A percentile compares a stretch with the other conserved stretches of the same genome.
These are phyloP conservation scores for Agrypnus murinus DNA, from an alignment of 2,888 invertebrate species.

Conservation along the genomic window DNA sequence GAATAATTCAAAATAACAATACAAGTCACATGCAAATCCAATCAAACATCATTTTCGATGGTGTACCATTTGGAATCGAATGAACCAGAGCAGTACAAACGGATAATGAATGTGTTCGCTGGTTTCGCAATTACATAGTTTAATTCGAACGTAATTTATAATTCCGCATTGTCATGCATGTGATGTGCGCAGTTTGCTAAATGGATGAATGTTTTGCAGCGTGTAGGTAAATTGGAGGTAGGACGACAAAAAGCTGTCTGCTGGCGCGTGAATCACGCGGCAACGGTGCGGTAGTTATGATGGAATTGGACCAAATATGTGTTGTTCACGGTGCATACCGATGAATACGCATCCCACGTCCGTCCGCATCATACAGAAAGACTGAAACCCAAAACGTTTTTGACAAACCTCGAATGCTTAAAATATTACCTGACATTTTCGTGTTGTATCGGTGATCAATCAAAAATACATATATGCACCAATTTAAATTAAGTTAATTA, in stretches of 20 bases:
- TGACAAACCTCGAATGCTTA: not conserved
- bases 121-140: slow-evolving; percentile 73
- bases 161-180: slow-evolving; percentile 72
- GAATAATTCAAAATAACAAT: slow-evolving; percentile 59
- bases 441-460: too few species aligned
- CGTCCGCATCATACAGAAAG: not conserved
- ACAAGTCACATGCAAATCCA: slow-evolving; percentile 65
- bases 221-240: slow-evolving; percentile 58
- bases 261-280: slow-evolving; percentile 54
- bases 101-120: slow-evolving; percentile 70
- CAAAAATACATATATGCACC: too few species aligned
- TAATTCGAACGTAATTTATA: slow-evolving; percentile 73
- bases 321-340: slow-evolving; percentile 32
- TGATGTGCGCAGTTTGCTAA: slow-evolving; percentile 70
- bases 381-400: not conserved
- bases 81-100: slow-evolving; percentile 52
- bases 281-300: slow-evolving; percentile 34
- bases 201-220: slow-evolving; percentile 67
- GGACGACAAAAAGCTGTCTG: slow-evolving; percentile 58
- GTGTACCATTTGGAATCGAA: slow-evolving; percentile 51
- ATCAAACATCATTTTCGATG: slow-evolving; percentile 61
- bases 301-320: slow-evolving; percentile 31
- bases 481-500: too few species aligned
- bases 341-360: slow-evolving; percentile 10
- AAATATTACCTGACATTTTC: not conserved